Evolutionary conservation across 2,888 invertebrate genomes (phyloP), one percentile per base, ranked within the genome.

Genomic region (Gastracanthus pulcherrimus): DNA sequence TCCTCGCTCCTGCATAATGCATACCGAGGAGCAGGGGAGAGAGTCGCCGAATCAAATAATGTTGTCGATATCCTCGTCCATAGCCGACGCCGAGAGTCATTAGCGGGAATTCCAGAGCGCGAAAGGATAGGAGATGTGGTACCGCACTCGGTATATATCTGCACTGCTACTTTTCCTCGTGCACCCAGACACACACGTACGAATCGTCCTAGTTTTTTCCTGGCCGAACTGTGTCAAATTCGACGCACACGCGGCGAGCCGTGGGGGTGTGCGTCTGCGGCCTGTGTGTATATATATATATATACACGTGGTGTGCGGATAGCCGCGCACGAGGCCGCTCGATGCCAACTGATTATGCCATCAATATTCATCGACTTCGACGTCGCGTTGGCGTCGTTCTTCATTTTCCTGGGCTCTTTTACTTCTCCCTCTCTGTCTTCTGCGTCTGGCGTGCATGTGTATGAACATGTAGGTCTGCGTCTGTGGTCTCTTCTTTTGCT

Each of bases 311-410:
- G 34, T 62, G 62, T 34, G 62, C 48, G 7, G 48, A 26, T 45
- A 34, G 26, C n/a, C n/a, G n/a, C n/a, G 19, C 19, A 6, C 11
- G 69, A 58, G 45, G 58, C 26, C 51, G 55, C 29, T 51, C 48
- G 51, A 62, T 70, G 62, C n/a, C 58, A 36, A 58, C 58, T 80
- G 58, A 74, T 80, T 74, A 74, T 80, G n/a, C 67, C 58, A 74
- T 74, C 66, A 55, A 67, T 79, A 74, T 69, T 74, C 60, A 67
- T 74, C 45, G 62, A 70, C 48, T 13, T 58, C n/a, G 69, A 26
- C 48, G 45, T 26, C 31, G n/a, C 36, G 3, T 19, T 31, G 29
- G n/a, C 26, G n/a, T 36, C 34, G 23, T 64, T 79, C 67, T 80
- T 74, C 58, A 36, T 69, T 74, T 74, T 16, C 11, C 26, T 26